phyloP scores from a whole-genome alignment of 2,797 vertebrate species.

The Fringilla coelebs region DNA sequence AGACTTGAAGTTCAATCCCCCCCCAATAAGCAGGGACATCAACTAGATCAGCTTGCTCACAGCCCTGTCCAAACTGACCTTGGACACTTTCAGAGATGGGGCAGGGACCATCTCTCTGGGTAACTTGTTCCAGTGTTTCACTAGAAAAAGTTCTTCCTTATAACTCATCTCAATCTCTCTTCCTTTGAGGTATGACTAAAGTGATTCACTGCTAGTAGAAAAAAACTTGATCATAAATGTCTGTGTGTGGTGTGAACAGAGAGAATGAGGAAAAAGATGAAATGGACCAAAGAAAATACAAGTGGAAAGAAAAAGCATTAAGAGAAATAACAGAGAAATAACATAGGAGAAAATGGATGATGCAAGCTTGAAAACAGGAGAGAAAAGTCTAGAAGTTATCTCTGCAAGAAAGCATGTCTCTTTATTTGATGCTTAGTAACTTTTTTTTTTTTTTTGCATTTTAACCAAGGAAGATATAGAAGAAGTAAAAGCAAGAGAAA shows the following conservation, averaged over 20 bases:
- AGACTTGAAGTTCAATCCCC: background rate
- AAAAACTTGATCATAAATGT: background rate
- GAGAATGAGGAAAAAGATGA: background rate
- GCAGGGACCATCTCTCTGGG: background rate
- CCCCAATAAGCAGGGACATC: background rate
- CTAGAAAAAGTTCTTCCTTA: background rate
- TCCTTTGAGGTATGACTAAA: background rate
- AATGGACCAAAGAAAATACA: background rate
- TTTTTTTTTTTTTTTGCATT: background rate
- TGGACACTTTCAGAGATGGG: background rate
- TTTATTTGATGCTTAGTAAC: background rate
- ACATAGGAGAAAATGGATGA: background rate
- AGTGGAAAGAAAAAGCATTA: background rate
- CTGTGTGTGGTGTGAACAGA: background rate
- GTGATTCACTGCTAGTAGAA: background rate
- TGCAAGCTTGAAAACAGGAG: background rate
- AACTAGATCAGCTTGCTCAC: background rate
- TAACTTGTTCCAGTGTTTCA: background rate
- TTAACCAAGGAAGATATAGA: background rate
- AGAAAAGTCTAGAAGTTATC: background rate
- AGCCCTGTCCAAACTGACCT: background rate
- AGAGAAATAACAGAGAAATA: background rate
- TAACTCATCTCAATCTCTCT: background rate
- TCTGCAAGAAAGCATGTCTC: background rate
- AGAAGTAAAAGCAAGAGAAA: background rate